Evolutionary conservation across 2,888 invertebrate species (phyloP).

Genomic region (Lacanobia wlatinum): DNA sequence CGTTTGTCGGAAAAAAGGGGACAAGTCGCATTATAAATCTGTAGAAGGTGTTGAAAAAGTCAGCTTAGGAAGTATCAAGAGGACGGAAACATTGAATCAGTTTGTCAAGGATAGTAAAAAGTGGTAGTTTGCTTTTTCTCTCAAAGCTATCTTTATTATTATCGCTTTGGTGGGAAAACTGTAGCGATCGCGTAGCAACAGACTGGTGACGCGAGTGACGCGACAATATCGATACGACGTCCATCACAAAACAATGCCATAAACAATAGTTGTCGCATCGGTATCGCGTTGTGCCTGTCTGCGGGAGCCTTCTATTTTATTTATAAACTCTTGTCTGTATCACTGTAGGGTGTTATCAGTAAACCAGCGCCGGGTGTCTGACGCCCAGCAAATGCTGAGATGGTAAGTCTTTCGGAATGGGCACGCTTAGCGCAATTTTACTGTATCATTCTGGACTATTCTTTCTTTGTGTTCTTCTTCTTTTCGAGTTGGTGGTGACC

Average conservation of each 20-base stretch:
- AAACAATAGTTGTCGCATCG: background rate
- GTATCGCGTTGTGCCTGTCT: background rate
- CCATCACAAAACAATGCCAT: background rate
- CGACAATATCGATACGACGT: background rate
- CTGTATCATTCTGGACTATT: too few relatives aligned
- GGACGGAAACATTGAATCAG: background rate
- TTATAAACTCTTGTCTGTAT: too few relatives aligned
- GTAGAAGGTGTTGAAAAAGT: constrained; percentile 4
- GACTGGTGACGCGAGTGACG: too few relatives aligned
- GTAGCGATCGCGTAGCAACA: background rate
- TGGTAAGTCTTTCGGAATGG: too few relatives aligned
- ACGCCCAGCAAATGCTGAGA: too few relatives aligned
- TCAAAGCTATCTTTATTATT: background rate
- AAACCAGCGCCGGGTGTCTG: too few relatives aligned
- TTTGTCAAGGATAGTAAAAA: background rate
- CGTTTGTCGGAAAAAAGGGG: background rate
- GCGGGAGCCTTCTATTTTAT: background rate
- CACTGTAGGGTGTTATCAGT: too few relatives aligned
- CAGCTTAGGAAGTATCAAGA: background rate
- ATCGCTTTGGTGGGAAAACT: background rate
- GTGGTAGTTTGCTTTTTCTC: background rate
- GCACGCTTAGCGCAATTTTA: too few relatives aligned
- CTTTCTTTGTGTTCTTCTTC: too few relatives aligned
- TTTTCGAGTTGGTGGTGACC: too few relatives aligned
- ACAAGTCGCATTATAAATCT: background rate